Evolutionary conservation across 2,113 vertebrate genomes (phyloP), one percentile per base, ranked within the genome.

Genomic region (Cariama cristata): DNA sequence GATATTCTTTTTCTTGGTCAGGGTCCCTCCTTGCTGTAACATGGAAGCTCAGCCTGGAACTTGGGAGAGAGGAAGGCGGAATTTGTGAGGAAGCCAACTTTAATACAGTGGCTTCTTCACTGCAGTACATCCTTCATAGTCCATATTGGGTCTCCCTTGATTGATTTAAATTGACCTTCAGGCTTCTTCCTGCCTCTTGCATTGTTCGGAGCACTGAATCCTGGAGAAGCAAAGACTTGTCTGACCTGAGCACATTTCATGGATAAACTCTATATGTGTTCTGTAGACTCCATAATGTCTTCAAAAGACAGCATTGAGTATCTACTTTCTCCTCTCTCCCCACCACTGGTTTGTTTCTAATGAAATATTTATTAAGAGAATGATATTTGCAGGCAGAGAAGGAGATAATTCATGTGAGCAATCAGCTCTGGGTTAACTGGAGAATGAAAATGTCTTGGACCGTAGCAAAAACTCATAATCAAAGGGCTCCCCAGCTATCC

Each of bases 321-420:
- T 72, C 68, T 77, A 30, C 62, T 91, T 96, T 83, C 40, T 67
- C 55, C 52, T 59, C 47, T 76, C 67, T 74, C 80, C 58, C 77
- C 67, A 56, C 45, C 44, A 59, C 59, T 45, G 33, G 47, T 90
- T 93, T 95, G 60, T 90, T 96, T 88, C 84, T 92, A 92, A 97
- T 88, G 90, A 91, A 91, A 94, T 94, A 94, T 95, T 97, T 95
- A 96, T 97, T 93, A 94, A 91, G 88, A 94, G 83, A 91, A 88
- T 72, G 42, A 83, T 95, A 86, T 92, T 96, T 93, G 75, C 86
- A 82, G 81, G 74, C 91, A 74, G 72, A 86, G 88, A 68, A 84
- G 49, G 72, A 82, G 95, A 96, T 96, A 96, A 97, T 97, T 96
- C 96, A 96, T 89, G 91, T 20, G 14, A 82, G n/a, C 91, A 96